A percentile compares a stretch with the other conserved stretches of the same genome.
Evolutionary conservation across 2,113 vertebrate genomes (phyloP).

Genomic region (Forbesichthys agassizii): DNA sequence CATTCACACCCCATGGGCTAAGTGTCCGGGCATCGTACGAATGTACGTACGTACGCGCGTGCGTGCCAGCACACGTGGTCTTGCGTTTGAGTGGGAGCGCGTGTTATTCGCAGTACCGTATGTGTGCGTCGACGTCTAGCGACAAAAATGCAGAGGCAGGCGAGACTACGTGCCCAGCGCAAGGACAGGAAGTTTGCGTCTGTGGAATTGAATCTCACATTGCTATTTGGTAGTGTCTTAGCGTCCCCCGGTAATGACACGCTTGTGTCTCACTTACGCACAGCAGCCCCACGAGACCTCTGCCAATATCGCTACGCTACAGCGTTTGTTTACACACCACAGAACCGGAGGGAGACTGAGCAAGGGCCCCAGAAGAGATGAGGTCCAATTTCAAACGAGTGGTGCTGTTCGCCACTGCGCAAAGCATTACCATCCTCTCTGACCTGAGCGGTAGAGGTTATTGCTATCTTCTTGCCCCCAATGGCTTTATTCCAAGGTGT

Average conservation of each 20-base stretch:
- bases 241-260: conserved; percentile 70
- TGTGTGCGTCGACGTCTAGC: conserved; percentile 28
- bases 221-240: conserved; percentile 65
- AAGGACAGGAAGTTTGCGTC: conserved; percentile 43
- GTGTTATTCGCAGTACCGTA: conserved; percentile 1
- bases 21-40: conserved; percentile 8
- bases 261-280: conserved; percentile 71
- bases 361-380: conserved; percentile 60
- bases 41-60: background rate
- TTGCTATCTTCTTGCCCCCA: conserved; percentile 64
- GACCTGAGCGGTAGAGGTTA: conserved; percentile 71
- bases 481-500: conserved; percentile 53
- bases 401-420: conserved; percentile 53
- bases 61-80: background rate
- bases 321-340: conserved; percentile 71
- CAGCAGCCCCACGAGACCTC: conserved; percentile 65
- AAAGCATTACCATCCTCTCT: conserved; percentile 60
- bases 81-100: conserved; percentile 7
- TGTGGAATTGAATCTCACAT: conserved; percentile 69
- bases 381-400: conserved; percentile 42
- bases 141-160: no score
- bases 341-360: conserved; percentile 55
- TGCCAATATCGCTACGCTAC: conserved; percentile 67
- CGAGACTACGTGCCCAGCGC: background rate
- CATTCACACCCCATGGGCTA: conserved; percentile 46